A percentile compares a stretch with the other conserved stretches of the same genome.
Evolutionary conservation across 1,140 invertebrate species (phyloP).

Genomic region (Papilio polytes): DNA sequence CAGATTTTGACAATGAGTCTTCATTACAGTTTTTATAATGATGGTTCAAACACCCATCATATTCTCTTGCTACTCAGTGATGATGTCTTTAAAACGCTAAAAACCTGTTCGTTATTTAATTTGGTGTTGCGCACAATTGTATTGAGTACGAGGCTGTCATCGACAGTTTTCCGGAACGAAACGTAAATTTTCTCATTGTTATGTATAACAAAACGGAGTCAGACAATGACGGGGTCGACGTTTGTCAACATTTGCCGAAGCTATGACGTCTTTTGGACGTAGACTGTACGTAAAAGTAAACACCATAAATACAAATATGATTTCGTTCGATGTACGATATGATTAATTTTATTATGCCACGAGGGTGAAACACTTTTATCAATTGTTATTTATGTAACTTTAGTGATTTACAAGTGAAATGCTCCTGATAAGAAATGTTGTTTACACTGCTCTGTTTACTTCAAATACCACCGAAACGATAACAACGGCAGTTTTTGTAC

Average conservation of each 20-base stretch:
- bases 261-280: slow-evolving; percentile 53
- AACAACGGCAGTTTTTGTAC: neutral
- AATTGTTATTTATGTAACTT: slow-evolving; percentile 17
- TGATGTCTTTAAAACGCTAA: neutral
- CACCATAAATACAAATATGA: slow-evolving; percentile 18
- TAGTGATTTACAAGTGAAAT: slow-evolving; percentile 20
- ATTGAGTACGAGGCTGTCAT: neutral
- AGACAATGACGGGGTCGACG: slow-evolving; percentile 46
- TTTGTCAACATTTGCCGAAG: slow-evolving; percentile 55
- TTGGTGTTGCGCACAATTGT: slow-evolving; percentile 1
- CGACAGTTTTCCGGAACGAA: slow-evolving; percentile 30
- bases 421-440: neutral
- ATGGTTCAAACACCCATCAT: neutral
- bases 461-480: neutral
- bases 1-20: too few relatives aligned
- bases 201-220: slow-evolving; percentile 42
- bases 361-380: slow-evolving; percentile 9
- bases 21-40: neutral
- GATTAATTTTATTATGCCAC: slow-evolving; percentile 9
- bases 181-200: slow-evolving; percentile 46
- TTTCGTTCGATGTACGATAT: slow-evolving; percentile 17
- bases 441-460: neutral
- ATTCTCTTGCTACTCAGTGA: neutral
- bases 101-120: neutral
- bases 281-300: slow-evolving; percentile 30